Base-by-base conservation (phyloP, 2,113 vertebrate genomes). In the Tenrec ecaudatus region DNA sequence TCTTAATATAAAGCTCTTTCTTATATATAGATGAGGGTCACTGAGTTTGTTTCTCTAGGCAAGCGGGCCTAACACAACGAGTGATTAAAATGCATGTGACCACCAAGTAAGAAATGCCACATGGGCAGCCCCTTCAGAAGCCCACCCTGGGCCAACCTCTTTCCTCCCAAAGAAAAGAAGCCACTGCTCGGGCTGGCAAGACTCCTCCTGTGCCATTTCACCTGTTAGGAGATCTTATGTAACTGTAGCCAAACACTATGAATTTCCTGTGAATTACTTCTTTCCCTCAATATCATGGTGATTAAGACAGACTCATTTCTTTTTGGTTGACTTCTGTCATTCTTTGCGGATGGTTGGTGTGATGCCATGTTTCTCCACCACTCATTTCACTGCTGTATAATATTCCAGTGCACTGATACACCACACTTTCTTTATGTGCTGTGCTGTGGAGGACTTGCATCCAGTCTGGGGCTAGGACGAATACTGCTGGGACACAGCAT, bases 141-240 rank as follows among this genome's bases (percentile, higher is more conserved):
- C 3, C 6, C 31, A 53, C 25, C 14, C 14, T 10, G 0, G 16
- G 5, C 3, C 7, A 86, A 15, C 14, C 31, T 60, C 0, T 58
- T 76, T 90, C 86, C 57, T n/a, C 36, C 19, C 6, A 43, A 66
- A 89, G 62, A 33, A 86, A 90, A 82, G 6, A 68, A 58, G 2
- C 12, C 53, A 31, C n/a, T 43, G 0, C 85, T 66, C 29, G 78
- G 31, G 68, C 40, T 40, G 9, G 17, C 1, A 23, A 62, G 57
- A 15, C 7, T 75, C 25, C 7, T 75, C 25, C 47, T 5, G 47
- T 53, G 6, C 47, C 47, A 53, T 53, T 53, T 53, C 47, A 53
- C 47, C 47, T 53, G 47, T 10, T 77, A 43, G 6, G 1, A 17
- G 81, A 69, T 82, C 29, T 84, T 71, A 66, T 68, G 27, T 82